A percentile compares a stretch with the other conserved stretches of the same genome.
Conservation (phyloP, 2,888 invertebrate genomes). For the Toxonevra muliebris region DNA sequence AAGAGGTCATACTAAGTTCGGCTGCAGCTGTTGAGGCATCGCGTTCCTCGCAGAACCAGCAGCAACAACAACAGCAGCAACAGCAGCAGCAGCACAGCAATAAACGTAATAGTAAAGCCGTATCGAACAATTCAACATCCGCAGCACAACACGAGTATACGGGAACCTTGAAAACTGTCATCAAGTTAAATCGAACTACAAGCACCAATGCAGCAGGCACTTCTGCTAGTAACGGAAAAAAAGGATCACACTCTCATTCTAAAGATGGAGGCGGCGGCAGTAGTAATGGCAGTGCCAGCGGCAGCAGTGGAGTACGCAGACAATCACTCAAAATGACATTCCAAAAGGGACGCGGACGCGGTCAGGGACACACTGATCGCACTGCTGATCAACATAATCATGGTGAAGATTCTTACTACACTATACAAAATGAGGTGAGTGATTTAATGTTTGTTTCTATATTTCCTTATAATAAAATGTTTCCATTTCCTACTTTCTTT, state of each 20-base stretch:
- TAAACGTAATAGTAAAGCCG: slow-evolving; percentile 25
- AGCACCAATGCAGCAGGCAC: slow-evolving; percentile 41
- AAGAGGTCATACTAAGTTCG: slow-evolving; percentile 56
- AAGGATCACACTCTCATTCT: slow-evolving; percentile 33
- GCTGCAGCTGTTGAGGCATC: slow-evolving; percentile 44
- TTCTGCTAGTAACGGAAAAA: slow-evolving; percentile 44
- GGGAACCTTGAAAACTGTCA: slow-evolving; percentile 85
- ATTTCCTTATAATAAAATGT: neutral
- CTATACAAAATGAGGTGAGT: slow-evolving; percentile 76
- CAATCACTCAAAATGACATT: slow-evolving; percentile 82
- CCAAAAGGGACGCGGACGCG: slow-evolving; percentile 74
- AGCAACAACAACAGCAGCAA: slow-evolving; percentile 23
- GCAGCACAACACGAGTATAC: slow-evolving; percentile 69
- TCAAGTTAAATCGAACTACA: slow-evolving; percentile 73
- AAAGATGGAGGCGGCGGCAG: slow-evolving; percentile 18
- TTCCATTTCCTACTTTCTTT: slow-evolving; percentile 49
- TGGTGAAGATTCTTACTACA: slow-evolving; percentile 70
- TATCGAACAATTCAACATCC: slow-evolving; percentile 39
- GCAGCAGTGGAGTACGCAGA: slow-evolving; percentile 54
- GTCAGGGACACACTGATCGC: slow-evolving; percentile 63
- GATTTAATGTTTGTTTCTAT: neutral
- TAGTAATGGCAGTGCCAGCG: slow-evolving; percentile 40
- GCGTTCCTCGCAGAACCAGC: slow-evolving; percentile 27
- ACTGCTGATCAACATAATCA: slow-evolving; percentile 54
- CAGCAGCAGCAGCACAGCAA: slow-evolving; percentile 43